Evolutionary conservation across 2,888 invertebrate genomes (phyloP).

Genomic region (Nymphalis urticae): DNA sequence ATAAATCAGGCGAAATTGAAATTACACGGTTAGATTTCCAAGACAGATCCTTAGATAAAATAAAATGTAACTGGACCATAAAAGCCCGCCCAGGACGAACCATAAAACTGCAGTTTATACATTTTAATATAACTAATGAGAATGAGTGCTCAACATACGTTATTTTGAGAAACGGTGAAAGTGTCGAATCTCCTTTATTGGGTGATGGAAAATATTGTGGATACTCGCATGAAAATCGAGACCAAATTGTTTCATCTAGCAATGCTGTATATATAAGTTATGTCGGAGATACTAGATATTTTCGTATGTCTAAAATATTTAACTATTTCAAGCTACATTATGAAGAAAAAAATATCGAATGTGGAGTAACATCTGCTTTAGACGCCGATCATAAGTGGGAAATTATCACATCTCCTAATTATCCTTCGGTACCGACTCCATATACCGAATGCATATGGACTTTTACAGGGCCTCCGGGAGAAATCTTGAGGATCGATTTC

Average conservation of each 20-base stretch:
- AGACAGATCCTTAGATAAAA: constrained; percentile 32
- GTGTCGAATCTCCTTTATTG: constrained; percentile 86
- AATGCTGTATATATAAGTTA: constrained; percentile 75
- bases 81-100: constrained; percentile 87
- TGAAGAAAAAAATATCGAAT: constrained; percentile 84
- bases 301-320: constrained; percentile 38
- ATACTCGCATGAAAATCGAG: constrained; percentile 57
- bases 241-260: constrained; percentile 81
- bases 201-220: constrained; percentile 89
- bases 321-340: constrained; percentile 75
- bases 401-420: constrained; percentile 88
- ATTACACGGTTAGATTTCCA: constrained; percentile 48
- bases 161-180: constrained; percentile 88
- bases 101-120: constrained; percentile 84
- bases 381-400: constrained; percentile 70
- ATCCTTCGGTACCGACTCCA: constrained; percentile 89
- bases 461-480: constrained; percentile 87
- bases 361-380: constrained; percentile 86
- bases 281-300: constrained; percentile 21
- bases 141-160: constrained; percentile 61
- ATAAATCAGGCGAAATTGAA: constrained; percentile 80
- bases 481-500: constrained; percentile 89
- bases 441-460: constrained; percentile 92
- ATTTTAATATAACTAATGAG: constrained; percentile 81
- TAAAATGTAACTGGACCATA: constrained; percentile 87